Evolutionary conservation across 2,888 invertebrate genomes (phyloP).

Genomic region (Drosophila eohydei): DNA sequence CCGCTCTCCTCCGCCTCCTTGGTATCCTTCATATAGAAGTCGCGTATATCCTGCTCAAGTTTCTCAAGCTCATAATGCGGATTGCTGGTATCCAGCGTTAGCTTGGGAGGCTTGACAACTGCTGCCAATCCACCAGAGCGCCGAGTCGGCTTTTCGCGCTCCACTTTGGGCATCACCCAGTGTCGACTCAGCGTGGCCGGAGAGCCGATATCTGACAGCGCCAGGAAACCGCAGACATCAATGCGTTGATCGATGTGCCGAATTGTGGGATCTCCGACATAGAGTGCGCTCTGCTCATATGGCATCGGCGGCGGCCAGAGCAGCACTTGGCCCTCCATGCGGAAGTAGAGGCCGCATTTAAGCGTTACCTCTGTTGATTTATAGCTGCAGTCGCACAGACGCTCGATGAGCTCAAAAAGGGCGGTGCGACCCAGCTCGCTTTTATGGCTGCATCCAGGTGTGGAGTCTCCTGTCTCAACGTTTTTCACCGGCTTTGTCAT

Average conservation of each 20-base stretch:
- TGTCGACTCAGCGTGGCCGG: constrained; percentile 96
- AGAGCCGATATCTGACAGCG: constrained; percentile 94
- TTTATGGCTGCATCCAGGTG: constrained; percentile 67
- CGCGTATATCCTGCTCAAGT: constrained; percentile 83
- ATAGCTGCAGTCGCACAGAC: constrained; percentile 90
- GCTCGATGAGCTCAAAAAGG: constrained; percentile 87
- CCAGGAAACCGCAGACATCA: constrained; percentile 94
- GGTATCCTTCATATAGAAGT: constrained; percentile 82
- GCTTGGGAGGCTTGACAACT: constrained; percentile 84
- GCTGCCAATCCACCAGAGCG: constrained; percentile 75
- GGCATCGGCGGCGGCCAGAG: constrained; percentile 90
- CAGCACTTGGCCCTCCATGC: constrained; percentile 89
- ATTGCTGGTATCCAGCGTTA: constrained; percentile 64
- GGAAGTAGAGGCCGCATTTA: constrained; percentile 88
- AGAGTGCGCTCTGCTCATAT: constrained; percentile 54
- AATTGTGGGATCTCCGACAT: constrained; percentile 41
- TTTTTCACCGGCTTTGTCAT: constrained; percentile 74
- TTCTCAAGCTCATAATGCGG: constrained; percentile 83
- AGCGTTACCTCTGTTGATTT: constrained; percentile 90
- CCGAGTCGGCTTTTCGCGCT: constrained; percentile 85
- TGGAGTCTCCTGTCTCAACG: constrained; percentile 4
- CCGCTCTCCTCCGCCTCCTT: constrained; percentile 79
- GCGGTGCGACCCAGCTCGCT: constrained; percentile 82
- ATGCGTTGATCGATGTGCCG: constrained; percentile 88
- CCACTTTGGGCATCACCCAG: constrained; percentile 91